Base-by-base conservation (phyloP, 2,113 vertebrate genomes). In the Sinocyclocheilus maitianheensis region DNA sequence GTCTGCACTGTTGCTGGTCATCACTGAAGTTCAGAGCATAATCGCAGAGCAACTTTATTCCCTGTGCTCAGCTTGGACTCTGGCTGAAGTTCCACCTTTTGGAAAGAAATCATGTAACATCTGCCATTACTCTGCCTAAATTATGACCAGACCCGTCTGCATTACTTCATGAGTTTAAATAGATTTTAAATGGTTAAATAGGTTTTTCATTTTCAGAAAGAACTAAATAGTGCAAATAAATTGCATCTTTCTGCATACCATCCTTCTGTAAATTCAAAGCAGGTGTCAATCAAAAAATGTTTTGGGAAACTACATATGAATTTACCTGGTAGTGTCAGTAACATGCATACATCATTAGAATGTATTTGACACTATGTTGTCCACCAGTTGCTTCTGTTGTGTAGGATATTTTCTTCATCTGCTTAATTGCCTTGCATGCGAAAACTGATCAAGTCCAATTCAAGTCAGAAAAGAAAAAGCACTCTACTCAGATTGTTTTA, bases 11-110 rank as follows among this genome's bases (percentile, higher is more conserved):
- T 53, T 85, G 26, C 74, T 77, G 58, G 58, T 30, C 24, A 67
- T 37, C 7, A 16, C 30, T 58, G 51, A 53, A 13, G 12, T 46
- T 77, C n/a, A 30, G 24, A 34, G 46, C 24, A 58, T 26, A 62
- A 80, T 80, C 22, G 18, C 79, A 67, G 13, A 80, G 34, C 14
- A 80, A 84, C n/a, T 20, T 46, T 48, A 51, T 26, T 77, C 83
- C 72, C 72, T 63, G 72, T 20, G 40, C 8, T 40, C 16, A 18
- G 80, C 10, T 81, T 63, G 13, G 43, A 65, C 80, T 26, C 34
- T 26, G 12, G 26, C 14, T 24, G 10, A 48, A 13, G 26, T 26
- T 75, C 55, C 72, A 51, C 5, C 11, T 34, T 83, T 58, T 84
- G 69, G 69, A 58, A 79, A 55, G 53, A 12, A 58, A 40, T 46